Base-by-base conservation (phyloP, 2,797 vertebrate species). In the Sphaeramia orbicularis region DNA sequence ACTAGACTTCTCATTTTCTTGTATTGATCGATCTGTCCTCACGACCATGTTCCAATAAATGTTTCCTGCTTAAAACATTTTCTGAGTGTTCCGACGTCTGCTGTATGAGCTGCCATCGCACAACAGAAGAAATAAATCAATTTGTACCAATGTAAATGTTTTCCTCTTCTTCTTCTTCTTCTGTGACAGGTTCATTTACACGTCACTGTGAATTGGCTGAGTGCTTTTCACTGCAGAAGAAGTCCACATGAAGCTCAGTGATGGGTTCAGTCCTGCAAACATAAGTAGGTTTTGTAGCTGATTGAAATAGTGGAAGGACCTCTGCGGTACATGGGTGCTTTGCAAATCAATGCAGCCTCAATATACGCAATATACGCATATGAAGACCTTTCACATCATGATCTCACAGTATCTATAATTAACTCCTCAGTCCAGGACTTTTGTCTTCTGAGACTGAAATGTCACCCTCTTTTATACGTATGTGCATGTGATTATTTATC, bases 331-430 rank as follows among this genome's bases (percentile, higher is more conserved):
- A 71, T 60, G 68, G 50, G 43, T 35, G 61, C 42, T 38, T 45
- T n/a, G 4, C 36, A 66, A 67, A 61, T 87, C 65, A 85, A 66
- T 71, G 63, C 38, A 11, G 36, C 52, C 66, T 59, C 21, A 27
- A 27, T 1, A 5, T 2, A 27, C 1, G 6, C 2, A 27, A 27
- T 27, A 27, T 27, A 27, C 6, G 5, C 6, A 27, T 76, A 49
- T 44, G 11, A 44, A 52, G 35, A 14, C 1, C 37, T 61, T 40
- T 43, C 10, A 36, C 10, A n/a, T 16, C 5, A 47, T 11, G 18
- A 41, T 38, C 13, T 67, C 7, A 32, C 43, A 18, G 12, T 4
- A 16, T 18, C 19, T 10, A 9, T 41, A 15, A 14, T 2, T 35
- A 37, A 16, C 27, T 47, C 8, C 47, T 47, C 16, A 13, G 24